phyloP scores from a whole-genome alignment of 2,797 vertebrate species.

The Pipistrellus kuhlii region DNA sequence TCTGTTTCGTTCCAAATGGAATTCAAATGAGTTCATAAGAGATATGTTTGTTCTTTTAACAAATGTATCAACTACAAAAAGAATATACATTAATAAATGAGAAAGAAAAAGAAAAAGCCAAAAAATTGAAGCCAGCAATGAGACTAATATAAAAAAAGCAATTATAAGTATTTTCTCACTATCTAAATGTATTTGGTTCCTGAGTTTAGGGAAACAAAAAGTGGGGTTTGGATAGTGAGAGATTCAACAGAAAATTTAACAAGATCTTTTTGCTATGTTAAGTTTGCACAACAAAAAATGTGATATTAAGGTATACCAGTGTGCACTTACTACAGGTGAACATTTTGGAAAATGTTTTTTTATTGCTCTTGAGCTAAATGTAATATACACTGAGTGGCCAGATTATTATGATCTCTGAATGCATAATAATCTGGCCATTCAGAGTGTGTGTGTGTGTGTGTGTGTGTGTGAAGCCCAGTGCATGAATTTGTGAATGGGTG shows the following conservation, averaged over 20 bases:
- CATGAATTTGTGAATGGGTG: too few relatives aligned
- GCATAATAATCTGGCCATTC: too few relatives aligned
- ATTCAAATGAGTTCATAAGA: conserved; percentile 41
- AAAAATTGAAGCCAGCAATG: conserved; percentile 35
- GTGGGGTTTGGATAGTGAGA: neutral
- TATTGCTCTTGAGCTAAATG: neutral
- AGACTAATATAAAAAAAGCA: conserved; percentile 21
- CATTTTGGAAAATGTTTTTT: neutral
- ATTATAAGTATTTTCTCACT: neutral
- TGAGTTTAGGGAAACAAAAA: conserved; percentile 33
- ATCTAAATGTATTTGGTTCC: conserved; percentile 37
- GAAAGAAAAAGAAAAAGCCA: neutral
- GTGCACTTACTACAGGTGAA: neutral
- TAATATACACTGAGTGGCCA: neutral
- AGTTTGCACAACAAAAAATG: conserved; percentile 6
- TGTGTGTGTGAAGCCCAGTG: too few relatives aligned
- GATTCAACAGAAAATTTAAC: conserved; percentile 35
- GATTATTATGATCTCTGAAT: too few relatives aligned
- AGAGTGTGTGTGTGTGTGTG: too few relatives aligned
- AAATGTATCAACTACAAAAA: conserved; percentile 24
- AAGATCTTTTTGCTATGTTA: conserved; percentile 1
- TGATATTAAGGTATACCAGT: neutral
- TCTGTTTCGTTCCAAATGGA: conserved; percentile 37
- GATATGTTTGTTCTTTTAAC: conserved; percentile 4
- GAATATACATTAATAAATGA: neutral